These are phyloP conservation scores for Leptodactylus fallax DNA, from an alignment of 2,797 vertebrate genomes.

Conservation along the genomic window DNA sequence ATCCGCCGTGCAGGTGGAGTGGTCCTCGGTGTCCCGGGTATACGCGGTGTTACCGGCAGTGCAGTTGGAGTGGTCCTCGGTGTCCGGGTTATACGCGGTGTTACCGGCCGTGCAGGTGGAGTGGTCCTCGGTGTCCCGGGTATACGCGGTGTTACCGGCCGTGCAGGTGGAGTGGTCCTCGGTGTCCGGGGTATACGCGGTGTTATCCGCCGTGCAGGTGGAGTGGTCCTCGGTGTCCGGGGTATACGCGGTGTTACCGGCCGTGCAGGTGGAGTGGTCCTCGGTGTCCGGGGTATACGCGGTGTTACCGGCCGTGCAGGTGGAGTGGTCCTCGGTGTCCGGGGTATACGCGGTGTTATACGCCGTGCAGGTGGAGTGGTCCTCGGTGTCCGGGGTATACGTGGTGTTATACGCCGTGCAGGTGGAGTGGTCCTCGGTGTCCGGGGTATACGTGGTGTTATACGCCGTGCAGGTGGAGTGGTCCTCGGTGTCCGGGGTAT, in stretches of 20 bases:
- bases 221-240: background rate
- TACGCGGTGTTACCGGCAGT: accelerated
- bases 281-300: too few species aligned
- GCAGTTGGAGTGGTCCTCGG: background rate
- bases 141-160: accelerated
- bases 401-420: too few species aligned
- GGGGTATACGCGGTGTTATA: too few species aligned
- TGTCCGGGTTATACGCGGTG: too few species aligned
- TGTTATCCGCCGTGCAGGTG: background rate
- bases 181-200: too few species aligned
- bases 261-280: background rate
- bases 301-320: background rate
- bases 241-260: too few species aligned
- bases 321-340: background rate
- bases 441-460: too few species aligned
- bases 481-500: too few species aligned
- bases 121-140: background rate
- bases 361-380: too few species aligned
- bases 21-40: background rate
- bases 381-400: too few species aligned
- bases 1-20: background rate
- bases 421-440: background rate
- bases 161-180: background rate
- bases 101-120: too few species aligned
- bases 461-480: too few species aligned